Percentiles rank a stretch among this genome's conserved stretches.
phyloP scores from a whole-genome alignment of 2,888 invertebrate genomes.

The Drosophila prolongata region DNA sequence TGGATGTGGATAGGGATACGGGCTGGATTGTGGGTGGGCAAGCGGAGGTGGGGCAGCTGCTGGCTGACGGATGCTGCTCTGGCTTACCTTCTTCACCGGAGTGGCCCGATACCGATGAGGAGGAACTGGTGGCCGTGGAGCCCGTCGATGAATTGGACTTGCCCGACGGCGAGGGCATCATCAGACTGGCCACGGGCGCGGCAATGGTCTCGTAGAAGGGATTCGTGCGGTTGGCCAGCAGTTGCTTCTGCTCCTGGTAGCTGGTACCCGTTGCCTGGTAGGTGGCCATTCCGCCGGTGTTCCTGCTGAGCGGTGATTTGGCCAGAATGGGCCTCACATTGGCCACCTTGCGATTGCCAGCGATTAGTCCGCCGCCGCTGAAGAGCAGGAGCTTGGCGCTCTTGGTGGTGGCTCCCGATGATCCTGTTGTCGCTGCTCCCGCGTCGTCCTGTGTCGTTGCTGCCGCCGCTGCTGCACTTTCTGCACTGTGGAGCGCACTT shows the following conservation, averaged over 20 bases:
- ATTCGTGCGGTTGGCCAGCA: constrained; percentile 79
- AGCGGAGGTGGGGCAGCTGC: constrained; percentile 38
- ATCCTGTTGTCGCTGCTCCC: constrained; percentile 24
- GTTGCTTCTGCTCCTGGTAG: constrained; percentile 75
- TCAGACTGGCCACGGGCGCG: constrained; percentile 47
- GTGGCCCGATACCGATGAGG: constrained; percentile 68
- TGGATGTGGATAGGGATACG: constrained; percentile 12
- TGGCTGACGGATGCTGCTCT: constrained; percentile 24
- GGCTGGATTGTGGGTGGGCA: constrained; percentile 19
- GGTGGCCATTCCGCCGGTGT: constrained; percentile 38
- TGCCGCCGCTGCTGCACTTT: constrained; percentile 56
- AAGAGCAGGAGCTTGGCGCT: constrained; percentile 72
- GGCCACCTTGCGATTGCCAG: constrained; percentile 80
- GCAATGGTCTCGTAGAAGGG: constrained; percentile 78
- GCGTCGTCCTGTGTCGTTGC: constrained; percentile 61
- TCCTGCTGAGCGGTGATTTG: constrained; percentile 65
- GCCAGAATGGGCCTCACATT: constrained; percentile 82
- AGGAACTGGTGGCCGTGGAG: constrained; percentile 75
- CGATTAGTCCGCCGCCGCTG: constrained; percentile 67
- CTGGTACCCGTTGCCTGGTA: constrained; percentile 50
- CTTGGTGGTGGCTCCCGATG: constrained; percentile 39
- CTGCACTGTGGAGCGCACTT: constrained; percentile 78
- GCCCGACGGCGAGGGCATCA: constrained; percentile 81
- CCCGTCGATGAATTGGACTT: constrained; percentile 83
- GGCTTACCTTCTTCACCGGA: constrained; percentile 82